These are phyloP conservation scores for Halcyon chelicuti DNA, from an alignment of 2,797 vertebrate genomes.

Conservation along the genomic window DNA sequence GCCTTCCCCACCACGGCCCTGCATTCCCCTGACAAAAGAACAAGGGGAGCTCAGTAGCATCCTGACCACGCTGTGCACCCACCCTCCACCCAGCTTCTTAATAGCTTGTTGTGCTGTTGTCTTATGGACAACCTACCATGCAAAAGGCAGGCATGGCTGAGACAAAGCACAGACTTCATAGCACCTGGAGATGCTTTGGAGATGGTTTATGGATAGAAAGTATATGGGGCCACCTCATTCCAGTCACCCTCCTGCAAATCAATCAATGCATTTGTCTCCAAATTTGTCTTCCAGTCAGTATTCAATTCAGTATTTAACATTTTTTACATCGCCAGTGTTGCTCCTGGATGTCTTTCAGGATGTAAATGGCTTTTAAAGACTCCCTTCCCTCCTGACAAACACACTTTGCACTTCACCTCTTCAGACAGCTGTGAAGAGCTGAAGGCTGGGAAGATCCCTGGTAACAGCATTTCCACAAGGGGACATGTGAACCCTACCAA, in stretches of 20 bases:
- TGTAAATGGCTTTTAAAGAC: conserved; percentile 42
- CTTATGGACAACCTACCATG: background rate
- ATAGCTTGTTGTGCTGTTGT: background rate
- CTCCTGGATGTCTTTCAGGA: background rate
- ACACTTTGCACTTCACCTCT: background rate
- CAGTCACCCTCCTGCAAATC: conserved; percentile 1
- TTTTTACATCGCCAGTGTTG: conserved; percentile 28
- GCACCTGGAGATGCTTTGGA: background rate
- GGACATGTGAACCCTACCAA: background rate
- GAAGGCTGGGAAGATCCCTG: background rate
- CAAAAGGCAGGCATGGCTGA: background rate
- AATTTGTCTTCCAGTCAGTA: conserved; percentile 18
- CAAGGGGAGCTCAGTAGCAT: background rate
- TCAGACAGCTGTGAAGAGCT: background rate
- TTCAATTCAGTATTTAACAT: background rate
- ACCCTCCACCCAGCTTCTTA: background rate
- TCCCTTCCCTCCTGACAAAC: conserved; percentile 12
- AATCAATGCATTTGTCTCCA: background rate
- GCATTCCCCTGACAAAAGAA: background rate
- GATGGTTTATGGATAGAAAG: background rate
- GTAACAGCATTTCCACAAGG: background rate
- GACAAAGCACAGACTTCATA: background rate
- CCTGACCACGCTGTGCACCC: background rate
- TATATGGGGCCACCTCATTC: background rate
- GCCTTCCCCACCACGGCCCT: background rate